Evolutionary conservation across 2,888 invertebrate species (phyloP).

Genomic region (Amblyjoppa proteus): DNA sequence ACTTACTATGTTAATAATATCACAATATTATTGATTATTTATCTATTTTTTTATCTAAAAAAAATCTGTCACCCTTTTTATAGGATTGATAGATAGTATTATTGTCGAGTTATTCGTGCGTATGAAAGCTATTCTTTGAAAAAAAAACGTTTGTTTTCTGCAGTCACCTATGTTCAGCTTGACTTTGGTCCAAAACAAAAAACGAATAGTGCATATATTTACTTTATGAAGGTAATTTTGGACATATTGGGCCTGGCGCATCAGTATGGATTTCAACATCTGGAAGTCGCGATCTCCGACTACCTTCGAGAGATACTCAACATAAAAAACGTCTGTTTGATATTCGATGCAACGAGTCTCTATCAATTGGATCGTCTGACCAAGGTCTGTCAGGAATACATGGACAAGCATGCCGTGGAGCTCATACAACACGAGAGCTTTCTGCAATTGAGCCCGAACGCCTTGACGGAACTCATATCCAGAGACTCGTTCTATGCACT

Average conservation of each 20-base stretch:
- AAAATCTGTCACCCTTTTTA: background rate
- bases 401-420: conserved; percentile 95
- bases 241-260: conserved; percentile 94
- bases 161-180: background rate
- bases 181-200: background rate
- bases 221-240: conserved; percentile 82
- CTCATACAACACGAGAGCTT: conserved; percentile 95
- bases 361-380: conserved; percentile 88
- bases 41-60: background rate
- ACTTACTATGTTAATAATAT: too few species aligned
- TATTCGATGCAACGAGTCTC: conserved; percentile 95
- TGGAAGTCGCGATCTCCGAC: conserved; percentile 97
- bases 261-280: conserved; percentile 96
- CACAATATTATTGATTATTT: too few species aligned
- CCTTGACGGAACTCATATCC: conserved; percentile 93
- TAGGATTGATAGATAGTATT: too few species aligned
- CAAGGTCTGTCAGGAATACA: conserved; percentile 92
- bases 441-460: conserved; percentile 92
- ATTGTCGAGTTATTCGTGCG: too few species aligned
- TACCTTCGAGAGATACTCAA: conserved; percentile 95
- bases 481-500: conserved; percentile 98
- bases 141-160: background rate
- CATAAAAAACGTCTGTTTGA: conserved; percentile 96
- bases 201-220: conserved; percentile 45
- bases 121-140: background rate